phyloP scores from a whole-genome alignment of 2,797 vertebrate species.

The Buphagus erythrorhynchus region DNA sequence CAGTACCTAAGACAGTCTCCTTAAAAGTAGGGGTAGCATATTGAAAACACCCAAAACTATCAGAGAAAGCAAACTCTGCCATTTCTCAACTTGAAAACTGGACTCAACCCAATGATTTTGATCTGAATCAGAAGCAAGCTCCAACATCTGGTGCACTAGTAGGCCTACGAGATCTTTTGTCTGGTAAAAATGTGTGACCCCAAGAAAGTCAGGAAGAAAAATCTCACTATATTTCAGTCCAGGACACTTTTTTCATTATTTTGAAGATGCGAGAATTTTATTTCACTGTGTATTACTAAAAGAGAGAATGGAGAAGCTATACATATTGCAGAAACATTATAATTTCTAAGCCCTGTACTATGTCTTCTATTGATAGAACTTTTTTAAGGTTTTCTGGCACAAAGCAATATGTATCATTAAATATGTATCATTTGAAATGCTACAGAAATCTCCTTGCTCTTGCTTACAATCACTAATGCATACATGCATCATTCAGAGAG shows the following conservation, averaged over 20 bases:
- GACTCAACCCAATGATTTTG: constrained; percentile 66
- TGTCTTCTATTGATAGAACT: neutral
- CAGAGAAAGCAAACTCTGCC: constrained; percentile 60
- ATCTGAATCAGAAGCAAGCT: constrained; percentile 71
- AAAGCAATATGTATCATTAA: neutral
- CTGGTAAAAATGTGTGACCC: constrained; percentile 43
- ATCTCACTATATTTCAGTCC: neutral
- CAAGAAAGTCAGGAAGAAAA: constrained; percentile 16
- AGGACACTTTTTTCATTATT: constrained; percentile 12
- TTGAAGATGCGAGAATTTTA: constrained; percentile 10
- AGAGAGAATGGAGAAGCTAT: neutral
- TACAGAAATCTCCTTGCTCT: neutral
- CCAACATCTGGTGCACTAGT: constrained; percentile 61
- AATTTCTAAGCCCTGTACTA: neutral
- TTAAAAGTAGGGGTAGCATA: constrained; percentile 36
- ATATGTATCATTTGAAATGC: neutral
- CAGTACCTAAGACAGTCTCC: constrained; percentile 42
- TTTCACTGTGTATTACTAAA: neutral
- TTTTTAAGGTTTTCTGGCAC: constrained; percentile 14
- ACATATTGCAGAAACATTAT: neutral
- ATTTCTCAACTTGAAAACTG: constrained; percentile 68
- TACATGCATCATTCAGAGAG: neutral
- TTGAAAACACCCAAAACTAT: constrained; percentile 50
- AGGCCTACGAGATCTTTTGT: constrained; percentile 65
- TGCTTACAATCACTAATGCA: neutral